Evolutionary conservation across 2,797 vertebrate genomes (phyloP).

Genomic region (Ispidina lecontei): DNA sequence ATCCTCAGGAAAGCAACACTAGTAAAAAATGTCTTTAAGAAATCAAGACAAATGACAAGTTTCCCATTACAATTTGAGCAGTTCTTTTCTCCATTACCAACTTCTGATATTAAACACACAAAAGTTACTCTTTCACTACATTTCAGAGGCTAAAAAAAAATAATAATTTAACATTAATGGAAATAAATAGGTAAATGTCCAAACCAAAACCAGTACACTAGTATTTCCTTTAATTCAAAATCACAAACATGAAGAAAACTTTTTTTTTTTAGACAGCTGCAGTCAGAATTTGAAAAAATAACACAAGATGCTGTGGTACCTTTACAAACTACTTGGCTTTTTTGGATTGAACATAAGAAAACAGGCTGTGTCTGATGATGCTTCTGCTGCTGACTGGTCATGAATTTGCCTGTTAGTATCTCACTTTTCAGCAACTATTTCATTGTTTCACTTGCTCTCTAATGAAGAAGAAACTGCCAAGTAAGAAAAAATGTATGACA

Average conservation of each 20-base stretch:
- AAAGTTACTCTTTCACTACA: background rate
- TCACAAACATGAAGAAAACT: background rate
- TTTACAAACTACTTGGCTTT: background rate
- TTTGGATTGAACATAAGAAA: background rate
- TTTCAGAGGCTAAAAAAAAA: background rate
- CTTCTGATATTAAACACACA: background rate
- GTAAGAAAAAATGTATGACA: background rate
- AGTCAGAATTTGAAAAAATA: background rate
- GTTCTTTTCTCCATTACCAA: background rate
- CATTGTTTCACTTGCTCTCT: background rate
- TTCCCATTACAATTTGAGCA: background rate
- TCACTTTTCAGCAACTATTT: background rate
- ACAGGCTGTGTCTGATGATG: background rate
- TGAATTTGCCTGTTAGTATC: background rate
- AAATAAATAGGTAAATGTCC: background rate
- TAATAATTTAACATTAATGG: background rate
- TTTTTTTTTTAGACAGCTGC: background rate
- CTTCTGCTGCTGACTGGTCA: background rate
- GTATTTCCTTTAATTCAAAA: background rate
- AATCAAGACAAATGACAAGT: background rate
- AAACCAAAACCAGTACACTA: background rate
- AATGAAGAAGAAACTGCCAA: slow-evolving; percentile 31
- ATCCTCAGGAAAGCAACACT: background rate
- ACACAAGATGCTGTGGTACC: background rate
- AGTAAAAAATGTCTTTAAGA: background rate